Conservation (phyloP, 1,140 invertebrate species). For the Calephelis nemesis region DNA sequence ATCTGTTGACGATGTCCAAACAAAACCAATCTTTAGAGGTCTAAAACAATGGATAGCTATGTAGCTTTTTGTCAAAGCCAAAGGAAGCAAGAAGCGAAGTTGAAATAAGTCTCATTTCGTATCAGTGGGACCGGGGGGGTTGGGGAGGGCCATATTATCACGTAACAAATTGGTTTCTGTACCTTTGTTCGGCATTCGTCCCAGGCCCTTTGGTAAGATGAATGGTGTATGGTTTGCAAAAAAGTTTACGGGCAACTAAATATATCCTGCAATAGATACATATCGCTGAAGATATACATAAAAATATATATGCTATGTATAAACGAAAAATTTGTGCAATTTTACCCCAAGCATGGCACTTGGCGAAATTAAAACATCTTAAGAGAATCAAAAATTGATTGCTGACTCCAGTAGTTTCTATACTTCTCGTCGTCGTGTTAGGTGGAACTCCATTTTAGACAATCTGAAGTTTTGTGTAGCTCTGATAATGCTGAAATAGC, state of each 20-base stretch:
- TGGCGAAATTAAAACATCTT: no score
- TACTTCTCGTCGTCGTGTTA: no score
- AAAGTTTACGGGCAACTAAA: conserved; percentile 12
- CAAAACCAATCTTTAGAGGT: conserved; percentile 11
- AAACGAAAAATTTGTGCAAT: no score
- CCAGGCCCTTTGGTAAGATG: conserved; percentile 50
- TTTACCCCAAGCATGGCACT: no score
- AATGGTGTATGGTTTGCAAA: conserved; percentile 44
- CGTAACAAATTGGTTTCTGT: conserved; percentile 78
- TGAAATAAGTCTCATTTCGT: conserved; percentile 59
- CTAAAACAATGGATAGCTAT: conserved; percentile 31
- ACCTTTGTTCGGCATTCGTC: conserved; percentile 68
- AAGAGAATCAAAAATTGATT: no score
- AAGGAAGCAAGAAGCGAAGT: conserved; percentile 34
- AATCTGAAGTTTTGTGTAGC: no score
- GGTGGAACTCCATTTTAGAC: no score
- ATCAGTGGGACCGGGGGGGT: conserved; percentile 31
- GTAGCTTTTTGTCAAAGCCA: conserved; percentile 25
- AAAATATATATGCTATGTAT: no score
- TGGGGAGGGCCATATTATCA: conserved; percentile 66
- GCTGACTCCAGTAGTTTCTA: no score
- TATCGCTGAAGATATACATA: no score
- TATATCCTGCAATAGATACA: no score
- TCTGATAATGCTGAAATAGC: no score
- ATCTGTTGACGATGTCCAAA: conserved; percentile 8